A percentile compares a stretch with the other conserved stretches of the same genome.
phyloP scores from a whole-genome alignment of 2,888 invertebrate genomes.

The Apodemia arnacis region DNA sequence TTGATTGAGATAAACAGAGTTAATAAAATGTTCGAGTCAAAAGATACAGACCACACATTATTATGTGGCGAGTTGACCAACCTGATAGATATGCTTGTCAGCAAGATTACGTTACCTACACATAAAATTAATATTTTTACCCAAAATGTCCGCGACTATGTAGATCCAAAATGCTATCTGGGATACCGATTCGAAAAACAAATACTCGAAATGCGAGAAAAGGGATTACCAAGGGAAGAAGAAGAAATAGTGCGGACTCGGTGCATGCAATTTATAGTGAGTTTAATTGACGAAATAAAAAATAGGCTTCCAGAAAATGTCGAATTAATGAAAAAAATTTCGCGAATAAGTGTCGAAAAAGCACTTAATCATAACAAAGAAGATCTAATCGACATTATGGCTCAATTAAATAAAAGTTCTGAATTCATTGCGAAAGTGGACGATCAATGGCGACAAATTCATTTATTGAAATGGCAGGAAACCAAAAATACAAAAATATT shows the following conservation, averaged over 20 bases:
- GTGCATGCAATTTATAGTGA: neutral
- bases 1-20: slow-evolving; percentile 61
- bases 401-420: neutral
- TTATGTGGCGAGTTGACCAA: slow-evolving; percentile 52
- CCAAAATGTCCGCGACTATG: neutral
- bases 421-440: slow-evolving; percentile 1
- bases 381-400: neutral
- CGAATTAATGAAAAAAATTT: neutral
- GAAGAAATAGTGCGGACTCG: neutral
- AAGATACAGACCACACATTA: slow-evolving; percentile 53
- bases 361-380: neutral
- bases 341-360: neutral
- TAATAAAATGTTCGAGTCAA: slow-evolving; percentile 62
- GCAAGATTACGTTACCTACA: slow-evolving; percentile 51
- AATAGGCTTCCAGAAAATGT: neutral
- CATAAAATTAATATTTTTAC: slow-evolving; percentile 55
- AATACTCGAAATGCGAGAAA: neutral
- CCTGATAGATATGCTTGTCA: slow-evolving; percentile 53
- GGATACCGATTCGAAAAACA: neutral
- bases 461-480: neutral
- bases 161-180: neutral
- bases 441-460: neutral
- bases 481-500: neutral
- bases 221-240: neutral
- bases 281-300: neutral